Conservation (phyloP, 2,797 vertebrate species). For the Catamblyrhynchus diadema region DNA sequence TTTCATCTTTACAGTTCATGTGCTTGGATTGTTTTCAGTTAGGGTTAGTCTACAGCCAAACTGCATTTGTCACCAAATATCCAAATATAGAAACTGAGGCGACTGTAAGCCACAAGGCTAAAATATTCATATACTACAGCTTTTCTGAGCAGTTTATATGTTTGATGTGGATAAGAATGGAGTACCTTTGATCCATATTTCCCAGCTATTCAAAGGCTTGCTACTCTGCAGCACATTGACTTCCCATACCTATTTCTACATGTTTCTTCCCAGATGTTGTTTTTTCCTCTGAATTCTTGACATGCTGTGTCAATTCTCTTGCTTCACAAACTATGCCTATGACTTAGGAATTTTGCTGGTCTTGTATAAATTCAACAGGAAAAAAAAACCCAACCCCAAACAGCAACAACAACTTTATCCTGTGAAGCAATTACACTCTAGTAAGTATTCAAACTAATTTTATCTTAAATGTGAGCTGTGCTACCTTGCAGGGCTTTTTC, state of each 20-base stretch:
- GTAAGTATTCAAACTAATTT: background rate
- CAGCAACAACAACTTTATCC: background rate
- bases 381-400: background rate
- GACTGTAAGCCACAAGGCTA: background rate
- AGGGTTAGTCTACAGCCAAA: constrained; percentile 23
- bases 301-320: background rate
- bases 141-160: background rate
- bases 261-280: background rate
- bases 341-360: background rate
- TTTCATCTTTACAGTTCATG: background rate
- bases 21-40: constrained; percentile 35
- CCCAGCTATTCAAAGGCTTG: background rate
- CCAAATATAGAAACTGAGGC: constrained; percentile 39
- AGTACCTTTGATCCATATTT: background rate
- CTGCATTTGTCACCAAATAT: constrained; percentile 22
- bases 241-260: background rate
- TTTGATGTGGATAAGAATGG: background rate
- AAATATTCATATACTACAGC: background rate
- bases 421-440: background rate
- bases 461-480: background rate
- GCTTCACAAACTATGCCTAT: background rate
- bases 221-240: background rate
- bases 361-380: background rate
- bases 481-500: background rate
- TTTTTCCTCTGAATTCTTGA: background rate